Conservation (phyloP, 2,113 vertebrate genomes). For the Mystacornis crossleyi region DNA sequence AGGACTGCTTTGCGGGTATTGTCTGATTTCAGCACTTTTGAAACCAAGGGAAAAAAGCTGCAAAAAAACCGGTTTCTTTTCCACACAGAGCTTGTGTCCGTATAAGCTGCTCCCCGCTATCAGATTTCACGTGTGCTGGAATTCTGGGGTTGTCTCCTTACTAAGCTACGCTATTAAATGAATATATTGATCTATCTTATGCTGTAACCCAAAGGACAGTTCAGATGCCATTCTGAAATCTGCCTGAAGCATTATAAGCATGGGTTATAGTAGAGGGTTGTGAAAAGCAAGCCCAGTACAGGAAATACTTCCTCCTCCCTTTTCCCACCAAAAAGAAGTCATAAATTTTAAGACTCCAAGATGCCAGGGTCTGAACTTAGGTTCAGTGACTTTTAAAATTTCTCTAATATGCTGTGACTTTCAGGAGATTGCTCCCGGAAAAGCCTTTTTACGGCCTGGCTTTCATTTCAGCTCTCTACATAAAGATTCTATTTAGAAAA, state of each 20-base stretch:
- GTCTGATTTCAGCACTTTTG: background rate
- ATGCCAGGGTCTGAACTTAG: background rate
- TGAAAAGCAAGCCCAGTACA: background rate
- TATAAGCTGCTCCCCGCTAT: background rate
- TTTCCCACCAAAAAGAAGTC: background rate
- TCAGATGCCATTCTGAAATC: background rate
- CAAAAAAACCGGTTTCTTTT: background rate
- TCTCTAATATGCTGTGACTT: slow-evolving; percentile 27
- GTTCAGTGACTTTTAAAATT: background rate
- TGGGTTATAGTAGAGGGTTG: background rate
- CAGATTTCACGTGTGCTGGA: background rate
- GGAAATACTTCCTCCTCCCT: background rate
- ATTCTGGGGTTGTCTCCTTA: background rate
- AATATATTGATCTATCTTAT: background rate
- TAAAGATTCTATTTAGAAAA: slow-evolving; percentile 48
- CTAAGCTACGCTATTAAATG: background rate
- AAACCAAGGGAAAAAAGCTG: background rate
- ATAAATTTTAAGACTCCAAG: background rate
- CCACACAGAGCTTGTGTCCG: background rate
- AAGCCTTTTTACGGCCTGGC: background rate
- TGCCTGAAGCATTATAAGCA: background rate
- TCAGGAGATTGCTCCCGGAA: slow-evolving; percentile 19
- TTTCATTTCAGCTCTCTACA: slow-evolving; percentile 19
- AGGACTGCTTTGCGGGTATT: background rate
- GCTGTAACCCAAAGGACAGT: background rate